phyloP scores from a whole-genome alignment of 2,113 vertebrate genomes.

The Alexandromys fortis region DNA sequence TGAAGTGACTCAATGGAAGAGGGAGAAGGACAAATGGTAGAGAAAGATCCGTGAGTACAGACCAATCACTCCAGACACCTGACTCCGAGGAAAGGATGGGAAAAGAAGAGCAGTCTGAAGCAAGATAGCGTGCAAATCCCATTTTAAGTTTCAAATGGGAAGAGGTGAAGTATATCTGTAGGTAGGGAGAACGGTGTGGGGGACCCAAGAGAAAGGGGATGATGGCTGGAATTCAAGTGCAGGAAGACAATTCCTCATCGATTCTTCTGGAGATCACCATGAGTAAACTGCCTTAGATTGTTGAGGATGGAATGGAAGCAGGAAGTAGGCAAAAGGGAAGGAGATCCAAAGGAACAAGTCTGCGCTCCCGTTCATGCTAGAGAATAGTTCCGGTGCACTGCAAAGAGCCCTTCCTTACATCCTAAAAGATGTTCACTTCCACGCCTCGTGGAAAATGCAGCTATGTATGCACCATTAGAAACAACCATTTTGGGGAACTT shows the following conservation, averaged over 20 bases:
- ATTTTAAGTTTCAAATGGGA: constrained; percentile 12
- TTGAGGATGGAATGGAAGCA: constrained; percentile 34
- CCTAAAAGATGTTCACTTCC: neutral
- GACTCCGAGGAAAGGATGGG: neutral
- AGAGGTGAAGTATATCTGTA: neutral
- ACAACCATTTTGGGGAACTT: constrained; percentile 13
- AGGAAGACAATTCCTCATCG: neutral
- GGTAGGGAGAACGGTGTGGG: constrained; percentile 3
- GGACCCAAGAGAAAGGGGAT: constrained; percentile 1
- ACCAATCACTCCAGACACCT: neutral
- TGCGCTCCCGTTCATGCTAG: neutral
- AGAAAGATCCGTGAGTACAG: neutral
- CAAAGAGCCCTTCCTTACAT: neutral
- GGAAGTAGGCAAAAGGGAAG: neutral
- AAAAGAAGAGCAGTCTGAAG: constrained; percentile 6
- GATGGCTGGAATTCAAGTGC: neutral
- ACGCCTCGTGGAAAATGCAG: constrained; percentile 6
- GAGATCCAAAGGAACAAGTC: neutral
- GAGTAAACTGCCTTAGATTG: constrained; percentile 12
- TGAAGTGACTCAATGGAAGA: neutral
- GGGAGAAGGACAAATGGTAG: neutral
- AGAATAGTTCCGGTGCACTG: neutral
- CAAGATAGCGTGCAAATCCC: neutral
- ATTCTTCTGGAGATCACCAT: neutral
- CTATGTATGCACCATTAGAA: neutral